Conservation (phyloP, 1,140 invertebrate species). For the Eubasilissa regina region DNA sequence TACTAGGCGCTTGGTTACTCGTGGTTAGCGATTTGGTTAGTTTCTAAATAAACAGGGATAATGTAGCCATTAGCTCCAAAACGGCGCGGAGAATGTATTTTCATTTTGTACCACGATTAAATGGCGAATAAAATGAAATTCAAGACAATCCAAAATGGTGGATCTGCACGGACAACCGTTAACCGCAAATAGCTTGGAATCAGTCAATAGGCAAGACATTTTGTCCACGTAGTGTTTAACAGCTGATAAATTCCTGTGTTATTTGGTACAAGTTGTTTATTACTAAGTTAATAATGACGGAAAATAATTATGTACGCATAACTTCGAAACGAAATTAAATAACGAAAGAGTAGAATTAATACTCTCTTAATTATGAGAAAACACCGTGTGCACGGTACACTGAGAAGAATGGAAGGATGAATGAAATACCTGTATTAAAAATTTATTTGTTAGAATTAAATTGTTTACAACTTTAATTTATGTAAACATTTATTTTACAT, state of each 20-base stretch:
- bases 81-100: not conserved
- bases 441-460: too few species aligned
- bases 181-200: not conserved
- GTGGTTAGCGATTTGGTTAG: constrained; percentile 32
- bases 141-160: not conserved
- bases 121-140: constrained; percentile 29
- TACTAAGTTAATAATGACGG: not conserved
- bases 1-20: not conserved
- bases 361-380: too few species aligned
- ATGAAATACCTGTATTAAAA: too few species aligned
- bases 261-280: not conserved
- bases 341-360: too few species aligned
- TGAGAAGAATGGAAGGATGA: too few species aligned
- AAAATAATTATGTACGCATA: too few species aligned
- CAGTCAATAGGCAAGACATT: not conserved
- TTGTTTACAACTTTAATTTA: too few species aligned
- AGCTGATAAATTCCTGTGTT: not conserved
- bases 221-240: not conserved
- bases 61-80: constrained; percentile 18
- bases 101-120: not conserved
- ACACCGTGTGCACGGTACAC: too few species aligned
- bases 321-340: too few species aligned
- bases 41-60: constrained; percentile 29
- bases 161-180: not conserved
- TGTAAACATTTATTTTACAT: too few species aligned